These are phyloP conservation scores for Semotilus atromaculatus DNA, from an alignment of 2,797 vertebrate species.

Conservation along the genomic window DNA sequence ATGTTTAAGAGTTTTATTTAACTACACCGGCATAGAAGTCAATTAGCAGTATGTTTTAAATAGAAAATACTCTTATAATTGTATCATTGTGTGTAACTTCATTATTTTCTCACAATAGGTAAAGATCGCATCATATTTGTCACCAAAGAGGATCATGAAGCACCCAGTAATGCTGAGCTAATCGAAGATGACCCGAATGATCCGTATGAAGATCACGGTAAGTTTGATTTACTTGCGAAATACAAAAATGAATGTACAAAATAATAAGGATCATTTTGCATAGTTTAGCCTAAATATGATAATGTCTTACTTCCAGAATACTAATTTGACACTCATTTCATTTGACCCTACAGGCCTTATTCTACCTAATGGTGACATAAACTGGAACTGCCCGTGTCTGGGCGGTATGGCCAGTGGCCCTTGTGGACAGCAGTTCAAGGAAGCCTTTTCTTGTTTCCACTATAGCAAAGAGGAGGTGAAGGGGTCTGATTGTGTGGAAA, in stretches of 20 bases:
- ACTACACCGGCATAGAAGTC: background rate
- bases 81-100: background rate
- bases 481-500: constrained; percentile 92
- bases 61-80: background rate
- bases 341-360: constrained; percentile 83
- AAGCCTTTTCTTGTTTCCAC: constrained; percentile 98
- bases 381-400: constrained; percentile 97
- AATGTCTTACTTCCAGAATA: background rate
- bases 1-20: background rate
- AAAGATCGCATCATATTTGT: constrained; percentile 98
- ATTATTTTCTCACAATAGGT: constrained; percentile 72
- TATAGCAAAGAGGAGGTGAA: constrained; percentile 94
- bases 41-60: background rate
- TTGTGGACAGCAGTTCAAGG: constrained; percentile 96
- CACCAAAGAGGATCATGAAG: constrained; percentile 96
- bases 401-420: constrained; percentile 98
- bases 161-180: constrained; percentile 93
- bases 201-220: constrained; percentile 95
- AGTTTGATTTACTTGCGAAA: constrained; percentile 58
- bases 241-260: background rate
- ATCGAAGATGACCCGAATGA: constrained; percentile 94
- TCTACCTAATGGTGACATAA: constrained; percentile 92
- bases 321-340: background rate
- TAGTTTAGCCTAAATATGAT: background rate
- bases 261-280: background rate